Evolutionary conservation across 1,140 invertebrate genomes (phyloP).

Genomic region (Asobara japonica): DNA sequence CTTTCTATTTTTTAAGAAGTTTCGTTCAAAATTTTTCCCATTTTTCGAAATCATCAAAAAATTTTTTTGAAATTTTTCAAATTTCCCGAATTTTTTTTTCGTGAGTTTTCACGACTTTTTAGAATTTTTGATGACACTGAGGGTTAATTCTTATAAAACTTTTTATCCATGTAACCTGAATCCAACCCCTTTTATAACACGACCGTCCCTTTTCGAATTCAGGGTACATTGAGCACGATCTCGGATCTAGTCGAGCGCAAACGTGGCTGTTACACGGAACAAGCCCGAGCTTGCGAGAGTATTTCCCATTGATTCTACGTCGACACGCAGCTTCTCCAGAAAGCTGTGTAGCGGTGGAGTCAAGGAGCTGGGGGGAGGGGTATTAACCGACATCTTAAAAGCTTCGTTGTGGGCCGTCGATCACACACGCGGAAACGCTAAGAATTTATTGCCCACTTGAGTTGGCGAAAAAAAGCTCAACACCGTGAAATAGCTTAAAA

Average conservation of each 20-base stretch:
- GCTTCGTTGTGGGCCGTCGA: constrained; percentile 17
- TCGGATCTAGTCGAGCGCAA: constrained; percentile 38
- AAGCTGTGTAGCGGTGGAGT: neutral
- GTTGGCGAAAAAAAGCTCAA: neutral
- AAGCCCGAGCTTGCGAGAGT: constrained; percentile 26
- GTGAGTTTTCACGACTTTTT: no score
- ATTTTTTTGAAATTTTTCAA: no score
- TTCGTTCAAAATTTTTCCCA: neutral
- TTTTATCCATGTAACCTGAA: neutral
- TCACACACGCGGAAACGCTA: constrained; percentile 5
- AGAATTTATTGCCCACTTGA: neutral
- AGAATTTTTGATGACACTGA: no score
- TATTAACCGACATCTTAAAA: constrained; percentile 22
- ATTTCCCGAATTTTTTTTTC: no score
- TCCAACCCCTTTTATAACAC: constrained; percentile 19
- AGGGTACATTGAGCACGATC: constrained; percentile 41
- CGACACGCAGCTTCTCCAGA: constrained; percentile 5
- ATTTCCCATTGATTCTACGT: constrained; percentile 17
- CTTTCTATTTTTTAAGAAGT: no score
- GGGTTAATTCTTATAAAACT: no score
- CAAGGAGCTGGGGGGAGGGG: neutral
- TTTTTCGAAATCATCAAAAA: no score
- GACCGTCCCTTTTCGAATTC: constrained; percentile 31
- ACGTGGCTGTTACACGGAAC: constrained; percentile 37
- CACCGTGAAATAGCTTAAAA: neutral